Evolutionary conservation across 1,140 invertebrate species (phyloP).

Genomic region (Danaus melanippus): DNA sequence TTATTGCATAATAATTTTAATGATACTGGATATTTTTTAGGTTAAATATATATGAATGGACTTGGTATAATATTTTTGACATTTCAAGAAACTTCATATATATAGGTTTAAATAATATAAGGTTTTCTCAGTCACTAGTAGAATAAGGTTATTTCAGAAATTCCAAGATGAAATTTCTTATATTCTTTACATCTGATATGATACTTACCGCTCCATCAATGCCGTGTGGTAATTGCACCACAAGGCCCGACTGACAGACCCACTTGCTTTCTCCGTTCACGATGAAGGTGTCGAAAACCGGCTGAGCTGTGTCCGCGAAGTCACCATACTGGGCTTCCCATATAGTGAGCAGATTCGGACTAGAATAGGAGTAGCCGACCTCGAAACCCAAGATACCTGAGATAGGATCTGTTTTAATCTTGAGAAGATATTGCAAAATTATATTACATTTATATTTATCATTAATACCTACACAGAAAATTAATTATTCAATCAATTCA

Average conservation of each 20-base stretch:
- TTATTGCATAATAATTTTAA: too few species aligned
- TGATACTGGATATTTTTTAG: too few species aligned
- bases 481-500: too few species aligned
- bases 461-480: too few species aligned
- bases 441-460: too few species aligned
- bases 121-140: too few species aligned
- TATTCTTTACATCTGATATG: slow-evolving; percentile 1
- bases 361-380: slow-evolving; percentile 86
- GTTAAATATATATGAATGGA: too few species aligned
- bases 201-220: slow-evolving; percentile 78
- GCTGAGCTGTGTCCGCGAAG: slow-evolving; percentile 89
- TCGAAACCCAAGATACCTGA: slow-evolving; percentile 81
- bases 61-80: too few species aligned
- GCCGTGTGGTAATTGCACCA: slow-evolving; percentile 90
- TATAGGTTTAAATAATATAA: too few species aligned
- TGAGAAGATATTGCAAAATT: not conserved
- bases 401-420: slow-evolving; percentile 6
- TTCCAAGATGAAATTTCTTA: not conserved
- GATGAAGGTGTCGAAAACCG: slow-evolving; percentile 90
- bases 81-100: too few species aligned
- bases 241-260: slow-evolving; percentile 86
- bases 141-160: too few species aligned
- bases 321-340: slow-evolving; percentile 97
- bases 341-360: slow-evolving; percentile 84
- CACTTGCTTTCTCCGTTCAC: slow-evolving; percentile 86